Conservation (phyloP, 2,113 vertebrate species). For the Menidia beryllina region DNA sequence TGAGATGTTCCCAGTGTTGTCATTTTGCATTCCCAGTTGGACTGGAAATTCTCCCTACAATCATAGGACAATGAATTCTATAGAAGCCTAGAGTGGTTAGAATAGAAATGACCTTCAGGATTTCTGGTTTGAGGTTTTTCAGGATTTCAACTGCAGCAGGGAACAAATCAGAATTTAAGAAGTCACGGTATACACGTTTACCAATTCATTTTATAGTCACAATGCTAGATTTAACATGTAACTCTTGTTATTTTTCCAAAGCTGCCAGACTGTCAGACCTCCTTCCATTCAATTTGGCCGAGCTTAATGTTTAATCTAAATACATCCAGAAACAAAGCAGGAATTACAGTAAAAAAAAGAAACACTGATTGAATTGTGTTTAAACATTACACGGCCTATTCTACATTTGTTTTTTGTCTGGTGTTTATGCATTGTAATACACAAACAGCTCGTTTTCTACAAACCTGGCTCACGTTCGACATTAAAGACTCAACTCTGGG, state of each 20-base stretch:
- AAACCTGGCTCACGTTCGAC: neutral
- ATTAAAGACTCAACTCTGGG: neutral
- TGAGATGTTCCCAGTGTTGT: conserved; percentile 3
- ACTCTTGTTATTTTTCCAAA: neutral
- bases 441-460: neutral
- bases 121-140: neutral
- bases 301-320: neutral
- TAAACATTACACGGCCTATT: too few relatives aligned
- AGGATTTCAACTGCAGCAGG: neutral
- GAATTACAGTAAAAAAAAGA: neutral
- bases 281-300: neutral
- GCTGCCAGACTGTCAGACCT: neutral
- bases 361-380: neutral
- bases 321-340: neutral
- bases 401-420: neutral
- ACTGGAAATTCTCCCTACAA: neutral
- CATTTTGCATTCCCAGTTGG: conserved; percentile 18
- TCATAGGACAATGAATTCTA: conserved; percentile 3
- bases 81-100: neutral
- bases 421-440: neutral
- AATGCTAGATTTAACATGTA: neutral
- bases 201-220: neutral
- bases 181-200: neutral
- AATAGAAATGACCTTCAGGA: neutral
- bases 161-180: neutral